Evolutionary conservation across 2,797 vertebrate species (phyloP).

Genomic region (Myiotriccus ornatus): DNA sequence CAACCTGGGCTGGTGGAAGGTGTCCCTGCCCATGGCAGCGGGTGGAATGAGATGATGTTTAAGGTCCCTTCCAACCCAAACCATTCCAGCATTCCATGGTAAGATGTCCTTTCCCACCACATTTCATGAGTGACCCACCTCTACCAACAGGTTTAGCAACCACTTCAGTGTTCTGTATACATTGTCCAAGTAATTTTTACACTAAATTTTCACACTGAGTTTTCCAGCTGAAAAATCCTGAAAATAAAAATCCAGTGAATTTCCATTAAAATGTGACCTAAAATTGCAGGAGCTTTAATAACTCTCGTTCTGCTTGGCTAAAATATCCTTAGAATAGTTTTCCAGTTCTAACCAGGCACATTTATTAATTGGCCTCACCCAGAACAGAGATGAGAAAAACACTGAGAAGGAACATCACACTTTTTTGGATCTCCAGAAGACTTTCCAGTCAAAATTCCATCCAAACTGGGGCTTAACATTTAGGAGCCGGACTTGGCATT

Average conservation of each 20-base stretch:
- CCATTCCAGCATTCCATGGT: background rate
- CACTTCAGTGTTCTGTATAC: background rate
- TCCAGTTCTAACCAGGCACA: background rate
- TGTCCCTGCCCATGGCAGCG: background rate
- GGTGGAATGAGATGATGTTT: background rate
- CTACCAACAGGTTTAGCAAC: background rate
- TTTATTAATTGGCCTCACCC: background rate
- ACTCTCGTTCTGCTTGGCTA: background rate
- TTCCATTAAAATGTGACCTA: background rate
- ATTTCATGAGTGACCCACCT: background rate
- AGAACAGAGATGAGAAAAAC: conserved; percentile 8
- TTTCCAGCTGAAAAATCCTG: background rate
- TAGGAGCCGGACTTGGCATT: background rate
- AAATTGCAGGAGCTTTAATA: background rate
- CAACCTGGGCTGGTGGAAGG: fast-evolving
- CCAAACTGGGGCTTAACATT: background rate
- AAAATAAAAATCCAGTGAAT: background rate
- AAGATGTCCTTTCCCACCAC: background rate
- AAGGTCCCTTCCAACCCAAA: background rate
- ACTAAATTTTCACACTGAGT: background rate
- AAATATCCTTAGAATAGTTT: background rate
- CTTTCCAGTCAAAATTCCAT: conserved; percentile 9
- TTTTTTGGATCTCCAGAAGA: background rate
- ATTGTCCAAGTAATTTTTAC: background rate
- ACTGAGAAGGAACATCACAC: background rate